A percentile compares a stretch with the other conserved stretches of the same genome.
These are phyloP conservation scores for Neotoxoptera formosana DNA, from an alignment of 1,140 invertebrate species.

Conservation along the genomic window DNA sequence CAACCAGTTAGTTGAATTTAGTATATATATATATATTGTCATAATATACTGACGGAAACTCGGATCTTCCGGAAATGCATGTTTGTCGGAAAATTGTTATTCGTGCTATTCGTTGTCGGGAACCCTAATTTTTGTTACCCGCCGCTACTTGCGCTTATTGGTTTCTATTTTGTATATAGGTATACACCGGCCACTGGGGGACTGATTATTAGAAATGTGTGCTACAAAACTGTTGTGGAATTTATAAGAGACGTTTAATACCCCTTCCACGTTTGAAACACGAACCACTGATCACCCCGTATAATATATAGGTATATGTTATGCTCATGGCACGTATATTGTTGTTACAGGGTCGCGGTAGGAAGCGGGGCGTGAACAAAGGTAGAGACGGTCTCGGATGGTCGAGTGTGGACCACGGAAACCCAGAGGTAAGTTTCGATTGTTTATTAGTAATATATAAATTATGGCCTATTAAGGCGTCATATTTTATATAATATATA, in stretches of 20 bases:
- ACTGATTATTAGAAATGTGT: background rate
- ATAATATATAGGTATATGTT: background rate
- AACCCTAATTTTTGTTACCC: background rate
- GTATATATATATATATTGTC: background rate
- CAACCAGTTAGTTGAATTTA: background rate
- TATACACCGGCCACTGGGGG: background rate
- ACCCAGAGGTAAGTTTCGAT: conserved; percentile 63
- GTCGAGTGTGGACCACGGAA: conserved; percentile 68
- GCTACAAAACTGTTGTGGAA: background rate
- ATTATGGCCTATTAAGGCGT: background rate
- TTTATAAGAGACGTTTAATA: background rate
- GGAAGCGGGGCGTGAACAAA: conserved; percentile 65
- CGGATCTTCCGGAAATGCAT: background rate
- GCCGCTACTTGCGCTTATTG: conserved; percentile 2
- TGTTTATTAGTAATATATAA: conserved; percentile 29
- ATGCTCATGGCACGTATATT: conserved; percentile 54
- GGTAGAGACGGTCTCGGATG: conserved; percentile 64
- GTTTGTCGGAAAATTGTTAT: background rate
- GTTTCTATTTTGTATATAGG: background rate
- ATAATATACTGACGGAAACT: background rate
- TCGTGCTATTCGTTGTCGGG: background rate
- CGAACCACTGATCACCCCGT: background rate
- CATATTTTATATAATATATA: conserved; percentile 37
- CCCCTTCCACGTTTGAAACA: background rate
- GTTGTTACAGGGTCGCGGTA: conserved; percentile 64